Evolutionary conservation across 2,888 invertebrate species (phyloP).

Genomic region (Trichogramma dendrolimi): DNA sequence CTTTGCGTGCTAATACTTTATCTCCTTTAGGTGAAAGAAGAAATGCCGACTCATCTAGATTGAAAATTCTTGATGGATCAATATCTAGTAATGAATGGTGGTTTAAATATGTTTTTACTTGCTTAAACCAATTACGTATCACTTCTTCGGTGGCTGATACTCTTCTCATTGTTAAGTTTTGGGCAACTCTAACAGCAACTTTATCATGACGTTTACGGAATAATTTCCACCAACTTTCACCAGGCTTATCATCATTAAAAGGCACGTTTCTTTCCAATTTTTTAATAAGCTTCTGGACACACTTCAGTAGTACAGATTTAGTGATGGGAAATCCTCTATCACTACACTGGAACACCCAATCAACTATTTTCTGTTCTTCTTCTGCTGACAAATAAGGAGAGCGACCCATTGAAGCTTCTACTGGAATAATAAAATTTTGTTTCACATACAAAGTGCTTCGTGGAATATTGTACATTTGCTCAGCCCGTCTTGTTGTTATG

Average conservation of each 20-base stretch:
- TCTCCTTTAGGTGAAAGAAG: conserved; percentile 42
- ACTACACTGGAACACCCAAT: conserved; percentile 3
- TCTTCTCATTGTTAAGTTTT: conserved; percentile 9
- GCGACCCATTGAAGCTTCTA: conserved; percentile 9
- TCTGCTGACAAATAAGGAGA: conserved; percentile 10
- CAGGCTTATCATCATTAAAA: conserved; percentile 40
- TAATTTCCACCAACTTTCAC: conserved; percentile 41
- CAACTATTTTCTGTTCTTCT: conserved; percentile 19
- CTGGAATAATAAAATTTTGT: conserved; percentile 1
- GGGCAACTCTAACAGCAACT: conserved; percentile 30
- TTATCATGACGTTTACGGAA: conserved; percentile 43
- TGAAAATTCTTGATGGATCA: conserved; percentile 39
- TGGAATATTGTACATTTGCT: conserved; percentile 9
- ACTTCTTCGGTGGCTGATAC: conserved; percentile 13
- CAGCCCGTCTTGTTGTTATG: conserved; percentile 2
- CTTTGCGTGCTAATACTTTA: conserved; percentile 40
- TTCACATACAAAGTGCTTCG: conserved; percentile 15
- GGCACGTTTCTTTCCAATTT: conserved; percentile 27
- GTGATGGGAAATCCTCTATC: conserved; percentile 23
- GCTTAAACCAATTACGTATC: conserved; percentile 9
- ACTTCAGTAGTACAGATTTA: conserved; percentile 38
- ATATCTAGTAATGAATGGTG: conserved; percentile 30
- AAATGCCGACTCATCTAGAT: conserved; percentile 46
- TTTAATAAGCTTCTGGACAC: conserved; percentile 34
- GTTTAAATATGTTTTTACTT: conserved; percentile 29